Evolutionary conservation across 2,113 vertebrate species (phyloP).

Genomic region (Oryzias javanicus): DNA sequence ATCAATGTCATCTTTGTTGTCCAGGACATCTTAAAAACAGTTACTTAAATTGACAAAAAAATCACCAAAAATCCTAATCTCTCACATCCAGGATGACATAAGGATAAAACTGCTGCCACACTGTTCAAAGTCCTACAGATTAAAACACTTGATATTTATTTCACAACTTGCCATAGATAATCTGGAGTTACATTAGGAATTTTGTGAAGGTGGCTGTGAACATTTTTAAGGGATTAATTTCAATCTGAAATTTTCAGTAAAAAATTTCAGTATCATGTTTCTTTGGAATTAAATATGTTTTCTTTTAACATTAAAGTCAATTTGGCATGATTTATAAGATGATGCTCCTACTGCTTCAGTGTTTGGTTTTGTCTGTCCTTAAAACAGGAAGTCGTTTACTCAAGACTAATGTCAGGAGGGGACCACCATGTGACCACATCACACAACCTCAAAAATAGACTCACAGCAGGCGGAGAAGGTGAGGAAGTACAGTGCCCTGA

Average conservation of each 20-base stretch:
- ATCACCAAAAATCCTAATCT: background rate
- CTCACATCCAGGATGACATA: background rate
- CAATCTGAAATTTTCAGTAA: no score
- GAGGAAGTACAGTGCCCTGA: constrained; percentile 22
- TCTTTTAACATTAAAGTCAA: background rate
- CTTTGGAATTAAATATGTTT: no score
- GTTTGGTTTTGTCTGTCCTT: background rate
- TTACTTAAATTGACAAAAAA: no score
- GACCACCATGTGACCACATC: constrained; percentile 3
- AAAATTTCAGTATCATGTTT: no score
- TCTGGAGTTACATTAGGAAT: no score
- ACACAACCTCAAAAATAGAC: constrained; percentile 5
- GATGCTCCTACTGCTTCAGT: no score
- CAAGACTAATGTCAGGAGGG: constrained; percentile 13
- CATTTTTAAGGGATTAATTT: no score
- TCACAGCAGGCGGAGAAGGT: constrained; percentile 31
- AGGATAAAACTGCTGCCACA: background rate
- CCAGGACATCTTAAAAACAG: no score
- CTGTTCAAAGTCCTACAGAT: constrained; percentile 52
- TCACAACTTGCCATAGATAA: no score
- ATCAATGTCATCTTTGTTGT: no score
- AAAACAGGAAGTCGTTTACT: constrained; percentile 34
- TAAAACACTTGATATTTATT: constrained; percentile 20
- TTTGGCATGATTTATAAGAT: no score
- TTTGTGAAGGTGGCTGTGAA: no score